Evolutionary conservation across 2,888 invertebrate species (phyloP).

Genomic region (Mylabris sibirica): DNA sequence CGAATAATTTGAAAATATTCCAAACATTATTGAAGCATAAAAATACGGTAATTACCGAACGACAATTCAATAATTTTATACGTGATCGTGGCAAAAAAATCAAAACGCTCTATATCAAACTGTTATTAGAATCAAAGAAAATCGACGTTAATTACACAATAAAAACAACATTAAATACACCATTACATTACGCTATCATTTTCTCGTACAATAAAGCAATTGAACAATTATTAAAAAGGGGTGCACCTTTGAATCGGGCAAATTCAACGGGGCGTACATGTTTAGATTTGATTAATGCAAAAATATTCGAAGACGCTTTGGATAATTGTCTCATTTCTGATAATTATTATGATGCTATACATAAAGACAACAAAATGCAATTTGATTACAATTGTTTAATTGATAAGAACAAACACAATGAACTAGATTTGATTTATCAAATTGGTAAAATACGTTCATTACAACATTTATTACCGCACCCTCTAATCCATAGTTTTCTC

Average conservation of each 20-base stretch:
- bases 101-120: slow-evolving; percentile 16
- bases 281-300: slow-evolving; percentile 20
- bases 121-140: slow-evolving; percentile 23
- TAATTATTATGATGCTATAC: slow-evolving; percentile 2
- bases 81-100: slow-evolving; percentile 10
- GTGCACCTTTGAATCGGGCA: slow-evolving; percentile 11
- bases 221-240: slow-evolving; percentile 11
- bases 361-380: slow-evolving; percentile 24
- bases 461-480: slow-evolving; percentile 24
- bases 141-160: slow-evolving; percentile 7
- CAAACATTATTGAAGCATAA: slow-evolving; percentile 16
- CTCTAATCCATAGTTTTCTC: slow-evolving; percentile 25
- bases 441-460: slow-evolving; percentile 19
- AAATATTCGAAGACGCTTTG: slow-evolving; percentile 19
- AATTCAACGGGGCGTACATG: background rate
- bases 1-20: slow-evolving; percentile 14
- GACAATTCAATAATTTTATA: slow-evolving; percentile 18
- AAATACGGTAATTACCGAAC: slow-evolving; percentile 14
- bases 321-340: slow-evolving; percentile 19
- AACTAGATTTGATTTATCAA: slow-evolving; percentile 18
- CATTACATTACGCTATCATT: slow-evolving; percentile 23
- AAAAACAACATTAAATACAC: slow-evolving; percentile 17
- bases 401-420: slow-evolving; percentile 12
- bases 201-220: slow-evolving; percentile 25
- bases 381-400: slow-evolving; percentile 22